These are phyloP conservation scores for Pecten maximus DNA, from an alignment of 2,888 invertebrate genomes.

Conservation along the genomic window DNA sequence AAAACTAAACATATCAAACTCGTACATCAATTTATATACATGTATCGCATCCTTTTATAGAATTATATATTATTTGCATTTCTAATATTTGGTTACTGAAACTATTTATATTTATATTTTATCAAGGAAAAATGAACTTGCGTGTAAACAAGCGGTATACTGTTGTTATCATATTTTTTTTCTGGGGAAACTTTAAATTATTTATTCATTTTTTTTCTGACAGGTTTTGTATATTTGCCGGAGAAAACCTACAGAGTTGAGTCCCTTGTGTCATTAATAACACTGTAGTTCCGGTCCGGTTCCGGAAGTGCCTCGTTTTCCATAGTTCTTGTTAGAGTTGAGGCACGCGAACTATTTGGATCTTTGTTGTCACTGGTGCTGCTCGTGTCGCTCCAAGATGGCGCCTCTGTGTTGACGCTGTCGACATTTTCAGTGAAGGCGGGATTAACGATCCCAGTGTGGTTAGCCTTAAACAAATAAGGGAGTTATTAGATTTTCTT, in stretches of 20 bases:
- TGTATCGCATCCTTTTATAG: too few species aligned
- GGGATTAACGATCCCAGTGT: conserved; percentile 64
- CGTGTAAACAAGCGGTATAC: too few species aligned
- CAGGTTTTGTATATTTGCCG: background rate
- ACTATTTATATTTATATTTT: too few species aligned
- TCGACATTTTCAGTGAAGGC: conserved; percentile 60
- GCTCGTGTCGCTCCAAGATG: conserved; percentile 63
- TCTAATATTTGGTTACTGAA: too few species aligned
- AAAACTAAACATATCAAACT: background rate
- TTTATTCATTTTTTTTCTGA: background rate
- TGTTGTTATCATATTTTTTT: background rate
- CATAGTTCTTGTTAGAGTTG: conserved; percentile 52
- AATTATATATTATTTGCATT: too few species aligned
- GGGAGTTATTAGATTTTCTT: background rate
- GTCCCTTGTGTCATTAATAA: conserved; percentile 38
- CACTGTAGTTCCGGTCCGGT: conserved; percentile 45
- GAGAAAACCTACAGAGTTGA: background rate
- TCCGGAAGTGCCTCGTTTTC: conserved; percentile 50
- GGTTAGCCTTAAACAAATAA: conserved; percentile 21
- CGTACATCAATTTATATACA: too few species aligned
- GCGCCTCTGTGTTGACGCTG: conserved; percentile 56
- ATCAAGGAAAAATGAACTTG: too few species aligned
- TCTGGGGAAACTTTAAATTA: background rate
- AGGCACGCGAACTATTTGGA: conserved; percentile 52
- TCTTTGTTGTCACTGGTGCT: conserved; percentile 67